phyloP scores from a whole-genome alignment of 2,113 vertebrate species.

The Ammodramus savannarum region DNA sequence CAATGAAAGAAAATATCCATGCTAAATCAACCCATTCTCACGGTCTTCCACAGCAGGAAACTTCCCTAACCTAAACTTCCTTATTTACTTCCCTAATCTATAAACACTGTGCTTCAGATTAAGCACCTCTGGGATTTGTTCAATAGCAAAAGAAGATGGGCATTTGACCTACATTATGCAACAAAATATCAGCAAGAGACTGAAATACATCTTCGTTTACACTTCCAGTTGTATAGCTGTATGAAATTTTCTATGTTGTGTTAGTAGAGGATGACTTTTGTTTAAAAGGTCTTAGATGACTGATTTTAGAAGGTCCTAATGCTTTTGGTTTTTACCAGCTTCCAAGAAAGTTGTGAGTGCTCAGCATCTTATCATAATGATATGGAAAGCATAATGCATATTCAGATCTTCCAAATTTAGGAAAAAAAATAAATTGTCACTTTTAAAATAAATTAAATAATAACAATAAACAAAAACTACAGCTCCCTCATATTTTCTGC shows the following conservation, averaged over 20 bases:
- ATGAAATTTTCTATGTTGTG: neutral
- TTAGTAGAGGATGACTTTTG: neutral
- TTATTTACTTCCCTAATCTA: constrained; percentile 36
- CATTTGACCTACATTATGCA: neutral
- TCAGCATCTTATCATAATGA: neutral
- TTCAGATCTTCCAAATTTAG: neutral
- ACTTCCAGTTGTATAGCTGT: neutral
- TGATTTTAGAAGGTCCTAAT: neutral
- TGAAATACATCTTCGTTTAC: neutral
- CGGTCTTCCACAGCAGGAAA: neutral
- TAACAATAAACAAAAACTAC: neutral
- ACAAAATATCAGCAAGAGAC: constrained; percentile 22
- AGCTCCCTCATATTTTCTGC: neutral
- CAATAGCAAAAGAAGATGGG: constrained; percentile 4
- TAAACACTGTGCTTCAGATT: constrained; percentile 14
- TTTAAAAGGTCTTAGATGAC: neutral
- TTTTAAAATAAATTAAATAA: neutral
- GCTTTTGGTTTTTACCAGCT: neutral
- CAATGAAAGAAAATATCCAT: neutral
- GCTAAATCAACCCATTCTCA: neutral
- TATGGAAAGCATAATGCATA: neutral
- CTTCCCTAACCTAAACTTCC: constrained; percentile 40
- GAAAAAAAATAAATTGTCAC: neutral
- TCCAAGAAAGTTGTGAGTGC: neutral
- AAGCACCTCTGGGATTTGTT: constrained; percentile 18